Conservation (phyloP, 2,888 invertebrate genomes). For the Calliopum simillimum region DNA sequence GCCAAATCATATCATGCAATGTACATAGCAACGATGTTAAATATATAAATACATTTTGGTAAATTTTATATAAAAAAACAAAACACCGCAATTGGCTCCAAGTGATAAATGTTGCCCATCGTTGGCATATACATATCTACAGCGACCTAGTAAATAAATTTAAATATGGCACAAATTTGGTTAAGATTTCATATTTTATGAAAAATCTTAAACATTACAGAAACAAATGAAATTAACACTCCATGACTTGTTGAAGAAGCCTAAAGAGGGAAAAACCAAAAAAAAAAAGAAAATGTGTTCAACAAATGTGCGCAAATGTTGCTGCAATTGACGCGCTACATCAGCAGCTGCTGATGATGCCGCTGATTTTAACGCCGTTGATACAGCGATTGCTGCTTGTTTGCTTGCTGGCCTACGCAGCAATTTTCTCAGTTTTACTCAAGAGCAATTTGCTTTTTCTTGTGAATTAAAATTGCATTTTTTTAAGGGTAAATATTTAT, state of each 20-base stretch:
- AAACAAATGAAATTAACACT: no score
- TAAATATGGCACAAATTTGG: no score
- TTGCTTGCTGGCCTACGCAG: conserved; percentile 16
- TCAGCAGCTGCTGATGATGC: not conserved
- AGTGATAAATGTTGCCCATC: no score
- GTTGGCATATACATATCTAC: no score
- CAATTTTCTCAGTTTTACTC: conserved; percentile 28
- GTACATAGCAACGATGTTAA: no score
- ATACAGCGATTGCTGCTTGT: not conserved
- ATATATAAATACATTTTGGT: no score
- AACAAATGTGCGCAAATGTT: conserved; percentile 25
- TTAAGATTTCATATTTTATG: no score
- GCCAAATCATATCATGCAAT: no score
- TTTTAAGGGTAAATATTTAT: conserved; percentile 25
- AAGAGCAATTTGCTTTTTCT: conserved; percentile 25
- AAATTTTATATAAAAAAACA: no score
- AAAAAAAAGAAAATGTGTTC: conserved; percentile 14
- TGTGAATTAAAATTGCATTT: conserved; percentile 30
- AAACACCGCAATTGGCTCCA: no score
- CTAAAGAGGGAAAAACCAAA: not conserved
- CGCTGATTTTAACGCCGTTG: not conserved
- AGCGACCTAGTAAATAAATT: no score
- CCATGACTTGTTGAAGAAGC: not conserved
- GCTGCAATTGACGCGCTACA: conserved; percentile 2
- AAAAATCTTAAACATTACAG: no score